Evolutionary conservation across 2,797 vertebrate species (phyloP).

Genomic region (Cetoscarus ocellatus): DNA sequence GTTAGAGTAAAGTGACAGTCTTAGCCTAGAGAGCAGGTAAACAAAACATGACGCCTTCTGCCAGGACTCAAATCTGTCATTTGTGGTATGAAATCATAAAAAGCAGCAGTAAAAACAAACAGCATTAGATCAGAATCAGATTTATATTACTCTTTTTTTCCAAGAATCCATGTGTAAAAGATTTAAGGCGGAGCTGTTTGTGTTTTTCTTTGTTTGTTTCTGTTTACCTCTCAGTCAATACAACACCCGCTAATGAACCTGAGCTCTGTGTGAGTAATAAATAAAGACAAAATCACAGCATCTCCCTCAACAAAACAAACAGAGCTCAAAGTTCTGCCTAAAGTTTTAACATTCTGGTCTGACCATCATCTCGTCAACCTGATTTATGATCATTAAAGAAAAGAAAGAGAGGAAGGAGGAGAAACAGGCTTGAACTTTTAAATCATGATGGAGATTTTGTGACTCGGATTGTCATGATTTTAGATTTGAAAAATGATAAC

Average conservation of each 20-base stretch:
- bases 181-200: neutral
- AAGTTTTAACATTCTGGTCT: no score
- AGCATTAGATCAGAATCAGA: no score
- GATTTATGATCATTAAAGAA: no score
- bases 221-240: neutral
- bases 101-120: neutral
- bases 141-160: neutral
- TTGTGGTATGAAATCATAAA: neutral
- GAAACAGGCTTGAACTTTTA: no score
- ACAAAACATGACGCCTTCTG: constrained; percentile 1
- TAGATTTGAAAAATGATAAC: no score
- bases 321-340: no score
- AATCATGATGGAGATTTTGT: no score
- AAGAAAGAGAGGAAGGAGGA: no score
- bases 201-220: neutral
- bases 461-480: no score
- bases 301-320: neutral
- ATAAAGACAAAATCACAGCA: neutral
- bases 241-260: constrained; percentile 9
- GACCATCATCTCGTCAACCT: no score
- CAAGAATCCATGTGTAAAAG: neutral
- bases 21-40: no score
- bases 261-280: neutral
- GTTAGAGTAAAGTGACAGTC: no score
- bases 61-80: constrained; percentile 15